These are phyloP conservation scores for Octodonta nipae DNA, from an alignment of 2,888 invertebrate species.

Conservation along the genomic window DNA sequence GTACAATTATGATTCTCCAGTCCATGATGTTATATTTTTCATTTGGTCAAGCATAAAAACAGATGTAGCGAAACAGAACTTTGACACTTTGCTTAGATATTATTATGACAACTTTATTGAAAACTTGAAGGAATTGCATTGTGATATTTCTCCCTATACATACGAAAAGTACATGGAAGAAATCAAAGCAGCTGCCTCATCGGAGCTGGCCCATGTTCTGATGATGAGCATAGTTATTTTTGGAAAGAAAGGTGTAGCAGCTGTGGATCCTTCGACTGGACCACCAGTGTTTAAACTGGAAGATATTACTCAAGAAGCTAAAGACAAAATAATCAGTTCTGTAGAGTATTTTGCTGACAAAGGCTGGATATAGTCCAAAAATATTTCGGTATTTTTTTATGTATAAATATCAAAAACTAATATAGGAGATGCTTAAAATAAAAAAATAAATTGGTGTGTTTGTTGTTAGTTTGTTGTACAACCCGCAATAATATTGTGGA, in stretches of 20 bases:
- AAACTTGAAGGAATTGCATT: conserved; percentile 25
- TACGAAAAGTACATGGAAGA: conserved; percentile 31
- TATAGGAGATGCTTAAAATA: no score
- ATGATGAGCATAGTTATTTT: conserved; percentile 25
- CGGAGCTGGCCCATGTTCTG: conserved; percentile 32
- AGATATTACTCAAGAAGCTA: background rate
- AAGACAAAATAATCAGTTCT: background rate
- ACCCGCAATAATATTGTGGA: no score
- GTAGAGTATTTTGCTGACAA: background rate
- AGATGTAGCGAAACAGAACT: conserved; percentile 29
- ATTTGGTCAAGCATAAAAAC: conserved; percentile 38
- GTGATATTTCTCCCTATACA: conserved; percentile 27
- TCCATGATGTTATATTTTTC: conserved; percentile 41
- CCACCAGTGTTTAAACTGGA: background rate
- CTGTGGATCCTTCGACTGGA: background rate
- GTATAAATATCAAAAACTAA: no score
- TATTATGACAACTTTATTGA: conserved; percentile 38
- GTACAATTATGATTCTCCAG: conserved; percentile 37
- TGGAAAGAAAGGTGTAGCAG: conserved; percentile 9
- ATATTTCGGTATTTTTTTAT: no score
- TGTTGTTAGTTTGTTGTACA: no score
- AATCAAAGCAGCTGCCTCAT: conserved; percentile 25
- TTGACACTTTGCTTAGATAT: conserved; percentile 35
- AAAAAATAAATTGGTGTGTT: no score
- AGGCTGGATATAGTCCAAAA: no score